Base-by-base conservation (phyloP, 2,797 vertebrate species). In the Cheirogaleus major region DNA sequence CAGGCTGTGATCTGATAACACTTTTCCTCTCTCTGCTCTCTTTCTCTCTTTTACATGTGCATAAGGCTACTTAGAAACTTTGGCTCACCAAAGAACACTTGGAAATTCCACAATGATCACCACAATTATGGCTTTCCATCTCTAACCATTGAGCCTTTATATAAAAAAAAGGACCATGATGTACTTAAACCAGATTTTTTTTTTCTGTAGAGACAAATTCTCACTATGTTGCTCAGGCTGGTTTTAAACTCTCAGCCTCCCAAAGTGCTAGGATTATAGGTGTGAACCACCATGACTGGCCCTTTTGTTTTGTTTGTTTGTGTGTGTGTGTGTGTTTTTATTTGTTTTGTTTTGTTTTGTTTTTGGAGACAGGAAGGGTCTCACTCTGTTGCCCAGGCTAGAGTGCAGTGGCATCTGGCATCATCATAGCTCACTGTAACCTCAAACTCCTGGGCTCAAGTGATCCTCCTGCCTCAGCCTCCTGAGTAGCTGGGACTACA, bases 61-160 rank as follows among this genome's bases (percentile, higher is more conserved):
- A 23, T 38, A 92, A 95, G 52, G 4, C 48, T 89, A 50, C 50
- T 93, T 87, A 23, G 86, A 96, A 97, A 80, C 38, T 69, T 48
- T 89, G 81, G 95, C 25, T 97, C 17, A 69, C 57, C 41, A 32
- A 85, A 43, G 30, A 41, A 80, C 69, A 86, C 17, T 86, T 95
- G 55, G 61, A 91, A 72, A 92, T 72, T 95, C 80, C 52, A 80
- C 79, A 95, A 93, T 89, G 76, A 63, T 87, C 23, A 87, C 20
- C 43, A 23, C 59, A 93, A 15, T 18, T 87, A 38, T 83, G 23
- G 9, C 25, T 79, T 17, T 79, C n/a, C 55, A 59, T 86, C 45
- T 82, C 20, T 22, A 81, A 72, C 57, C 7, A 81, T 27, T 69
- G 45, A 84, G 25, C 75, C 3, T 43, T 55, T 90, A 52, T 41